A percentile compares a stretch with the other conserved stretches of the same genome.
Conservation (phyloP, 2,113 vertebrate species). For the Cromileptes altivelis region DNA sequence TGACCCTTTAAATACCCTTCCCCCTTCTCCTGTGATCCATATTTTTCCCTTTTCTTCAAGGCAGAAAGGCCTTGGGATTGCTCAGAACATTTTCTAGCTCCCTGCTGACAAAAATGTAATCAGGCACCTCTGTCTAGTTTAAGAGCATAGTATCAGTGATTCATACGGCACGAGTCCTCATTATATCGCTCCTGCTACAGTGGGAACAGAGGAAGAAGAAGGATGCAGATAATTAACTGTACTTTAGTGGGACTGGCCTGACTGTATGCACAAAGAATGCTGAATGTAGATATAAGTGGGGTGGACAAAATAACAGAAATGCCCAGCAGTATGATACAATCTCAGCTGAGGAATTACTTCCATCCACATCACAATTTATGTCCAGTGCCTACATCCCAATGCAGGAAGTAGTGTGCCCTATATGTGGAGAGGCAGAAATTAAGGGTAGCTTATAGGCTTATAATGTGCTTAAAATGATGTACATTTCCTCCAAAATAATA, state of each 20-base stretch:
- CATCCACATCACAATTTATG: neutral
- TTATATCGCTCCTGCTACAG: slow-evolving; percentile 26
- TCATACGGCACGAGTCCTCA: slow-evolving; percentile 48
- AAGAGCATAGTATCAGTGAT: slow-evolving; percentile 61
- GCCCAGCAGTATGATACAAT: neutral
- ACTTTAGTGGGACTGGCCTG: slow-evolving; percentile 4
- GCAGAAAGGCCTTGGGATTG: slow-evolving; percentile 59
- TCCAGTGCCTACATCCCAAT: neutral
- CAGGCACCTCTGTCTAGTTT: slow-evolving; percentile 66
- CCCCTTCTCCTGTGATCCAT: slow-evolving; percentile 57
- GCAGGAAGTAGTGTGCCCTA: neutral
- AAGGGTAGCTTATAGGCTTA: neutral
- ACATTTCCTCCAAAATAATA: neutral
- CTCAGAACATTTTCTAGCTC: slow-evolving; percentile 59
- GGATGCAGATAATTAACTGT: slow-evolving; percentile 42
- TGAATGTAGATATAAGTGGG: neutral
- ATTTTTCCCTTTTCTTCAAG: slow-evolving; percentile 50
- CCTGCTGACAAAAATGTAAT: slow-evolving; percentile 76
- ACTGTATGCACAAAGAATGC: slow-evolving; percentile 1
- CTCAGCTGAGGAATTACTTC: neutral
- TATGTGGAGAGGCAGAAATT: neutral
- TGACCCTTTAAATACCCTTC: slow-evolving; percentile 72
- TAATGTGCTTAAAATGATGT: neutral
- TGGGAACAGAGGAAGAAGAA: slow-evolving; percentile 34
- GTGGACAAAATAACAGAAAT: slow-evolving; percentile 18